phyloP scores from a whole-genome alignment of 2,888 invertebrate species.

The Xylophagus ater region DNA sequence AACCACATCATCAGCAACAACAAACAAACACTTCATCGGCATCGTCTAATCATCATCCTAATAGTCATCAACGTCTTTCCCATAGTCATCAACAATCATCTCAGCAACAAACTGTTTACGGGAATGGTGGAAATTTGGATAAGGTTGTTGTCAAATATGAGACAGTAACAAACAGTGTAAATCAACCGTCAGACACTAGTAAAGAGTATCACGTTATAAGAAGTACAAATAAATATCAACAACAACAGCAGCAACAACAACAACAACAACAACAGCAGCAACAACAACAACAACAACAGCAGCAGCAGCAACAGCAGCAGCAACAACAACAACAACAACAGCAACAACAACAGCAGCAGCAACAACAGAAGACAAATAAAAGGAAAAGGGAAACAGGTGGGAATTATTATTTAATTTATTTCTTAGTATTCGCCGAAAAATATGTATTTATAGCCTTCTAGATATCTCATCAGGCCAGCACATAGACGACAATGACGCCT shows the following conservation, averaged over 20 bases:
- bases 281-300: too few species aligned
- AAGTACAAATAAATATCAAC: conserved; percentile 22
- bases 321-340: conserved; percentile 12
- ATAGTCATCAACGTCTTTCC: too few species aligned
- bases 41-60: too few species aligned
- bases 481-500: too few species aligned
- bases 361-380: conserved; percentile 21
- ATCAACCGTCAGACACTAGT: conserved; percentile 11
- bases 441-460: too few species aligned
- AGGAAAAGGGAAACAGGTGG: conserved; percentile 26
- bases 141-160: conserved; percentile 18
- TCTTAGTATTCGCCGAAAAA: too few species aligned
- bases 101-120: conserved; percentile 7
- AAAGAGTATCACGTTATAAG: conserved; percentile 20
- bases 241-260: conserved; percentile 17
- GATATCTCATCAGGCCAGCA: too few species aligned
- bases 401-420: conserved; percentile 11
- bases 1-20: conserved; percentile 11
- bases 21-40: background rate
- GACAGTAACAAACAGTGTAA: conserved; percentile 11
- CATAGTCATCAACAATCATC: too few species aligned
- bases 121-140: conserved; percentile 15
- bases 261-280: too few species aligned
- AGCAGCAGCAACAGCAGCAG: conserved; percentile 11
- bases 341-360: conserved; percentile 17